Base-by-base conservation (phyloP, 2,888 invertebrate species). In the Bellardia bayeri region DNA sequence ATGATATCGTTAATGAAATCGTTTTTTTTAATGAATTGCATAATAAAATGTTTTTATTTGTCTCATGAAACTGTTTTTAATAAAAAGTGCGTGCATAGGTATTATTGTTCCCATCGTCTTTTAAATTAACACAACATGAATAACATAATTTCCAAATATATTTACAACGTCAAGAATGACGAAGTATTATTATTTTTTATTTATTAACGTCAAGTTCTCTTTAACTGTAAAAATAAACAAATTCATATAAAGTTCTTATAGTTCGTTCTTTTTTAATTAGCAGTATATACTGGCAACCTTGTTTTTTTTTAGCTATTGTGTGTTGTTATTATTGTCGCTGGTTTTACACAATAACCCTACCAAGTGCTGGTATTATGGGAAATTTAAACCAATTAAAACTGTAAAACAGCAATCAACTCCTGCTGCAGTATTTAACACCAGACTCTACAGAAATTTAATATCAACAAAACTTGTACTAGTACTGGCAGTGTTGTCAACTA, bases 361-460 rank as follows among this genome's bases (percentile, higher is more conserved):
- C 14, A 71, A 66, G 14, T 66, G 61, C 58, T 37, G 40, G 45
- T 85, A 64, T 75, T 75, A 85, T 87, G 85, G 79, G 82, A 82
- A 87, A 79, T 69, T 85, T 66, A 79, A 79, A 37, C 40, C 74
- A 87, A 87, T 87, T 85, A 80, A 64, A 85, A 85, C 69, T 79
- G 85, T 85, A 78, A 85, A 87, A 82, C 16, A 76, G 71, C 42
- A 79, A 75, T 69, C 37, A 74, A 82, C 82, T 78, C 63, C 80
- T 74, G 72, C 61, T 72, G 80, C 78, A 88, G 72, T 54, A 75
- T 64, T 85, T 49, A 75, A 80, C 51, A 76, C 74, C 54, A 80
- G 51, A 16, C 79, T 68, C 42, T 66, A 90, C 89, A 88, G 87
- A 88, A 85, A 89, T 86, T 90, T 88, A 89, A 89, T 88, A 90